Evolutionary conservation across 2,888 invertebrate species (phyloP).

Genomic region (Cerceris rybyensis): DNA sequence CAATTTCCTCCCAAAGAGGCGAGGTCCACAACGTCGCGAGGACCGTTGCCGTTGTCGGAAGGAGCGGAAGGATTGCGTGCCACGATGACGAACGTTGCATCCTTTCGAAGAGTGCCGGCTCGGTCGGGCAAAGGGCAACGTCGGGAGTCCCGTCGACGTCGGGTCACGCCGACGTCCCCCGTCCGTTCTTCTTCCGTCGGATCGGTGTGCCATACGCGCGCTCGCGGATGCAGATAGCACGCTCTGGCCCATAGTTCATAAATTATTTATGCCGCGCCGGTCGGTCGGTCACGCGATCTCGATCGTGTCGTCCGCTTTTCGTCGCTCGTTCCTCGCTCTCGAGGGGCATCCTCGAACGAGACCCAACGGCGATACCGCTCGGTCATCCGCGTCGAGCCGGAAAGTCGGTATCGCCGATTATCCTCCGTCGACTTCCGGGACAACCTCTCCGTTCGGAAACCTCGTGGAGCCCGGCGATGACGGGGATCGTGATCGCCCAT

Average conservation of each 20-base stretch:
- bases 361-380: background rate
- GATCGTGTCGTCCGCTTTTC: constrained; percentile 52
- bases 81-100: constrained; percentile 23
- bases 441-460: background rate
- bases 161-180: no score
- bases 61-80: background rate
- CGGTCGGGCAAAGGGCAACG: background rate
- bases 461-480: background rate
- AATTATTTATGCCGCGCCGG: constrained; percentile 52
- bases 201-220: background rate
- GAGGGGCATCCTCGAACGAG: background rate
- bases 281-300: constrained; percentile 52
- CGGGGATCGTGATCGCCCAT: no score
- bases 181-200: no score
- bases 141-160: no score
- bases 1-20: background rate
- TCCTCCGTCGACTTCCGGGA: no score
- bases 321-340: background rate
- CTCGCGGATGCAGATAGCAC: background rate
- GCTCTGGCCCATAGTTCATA: constrained; percentile 40
- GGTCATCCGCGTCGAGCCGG: no score
- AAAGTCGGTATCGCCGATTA: no score
- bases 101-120: constrained; percentile 15
- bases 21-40: background rate
- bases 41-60: no score